phyloP scores from a whole-genome alignment of 2,797 vertebrate species.

The Ibycter americanus region DNA sequence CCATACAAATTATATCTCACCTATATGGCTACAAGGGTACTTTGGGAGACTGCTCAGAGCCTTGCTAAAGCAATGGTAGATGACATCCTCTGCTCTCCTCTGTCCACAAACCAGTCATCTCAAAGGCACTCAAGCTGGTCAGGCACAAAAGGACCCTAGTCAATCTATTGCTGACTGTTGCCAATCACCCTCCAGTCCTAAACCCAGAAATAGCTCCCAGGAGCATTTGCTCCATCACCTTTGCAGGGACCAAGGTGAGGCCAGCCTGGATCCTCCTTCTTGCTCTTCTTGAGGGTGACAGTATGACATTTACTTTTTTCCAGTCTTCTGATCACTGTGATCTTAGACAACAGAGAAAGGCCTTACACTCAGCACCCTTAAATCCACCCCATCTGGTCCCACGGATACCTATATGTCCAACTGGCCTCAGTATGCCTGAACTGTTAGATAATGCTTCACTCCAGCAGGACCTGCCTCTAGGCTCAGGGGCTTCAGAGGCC shows the following conservation, averaged over 20 bases:
- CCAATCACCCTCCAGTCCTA: neutral
- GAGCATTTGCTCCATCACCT: neutral
- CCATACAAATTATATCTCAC: neutral
- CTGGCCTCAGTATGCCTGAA: neutral
- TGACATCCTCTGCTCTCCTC: neutral
- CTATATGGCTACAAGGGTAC: accelerated
- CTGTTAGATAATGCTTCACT: neutral
- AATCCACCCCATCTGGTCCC: neutral
- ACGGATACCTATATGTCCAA: neutral
- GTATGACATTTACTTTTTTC: neutral
- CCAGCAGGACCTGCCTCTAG: neutral
- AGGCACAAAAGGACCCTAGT: neutral
- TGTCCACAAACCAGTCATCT: neutral
- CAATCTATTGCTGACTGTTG: neutral
- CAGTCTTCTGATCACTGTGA: neutral
- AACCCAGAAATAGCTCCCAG: neutral
- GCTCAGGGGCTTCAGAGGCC: neutral
- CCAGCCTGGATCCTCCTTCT: neutral
- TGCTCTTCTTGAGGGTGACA: neutral
- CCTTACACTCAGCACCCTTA: neutral
- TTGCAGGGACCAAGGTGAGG: neutral
- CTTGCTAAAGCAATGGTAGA: neutral
- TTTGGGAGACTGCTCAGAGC: neutral
- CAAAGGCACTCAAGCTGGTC: neutral
- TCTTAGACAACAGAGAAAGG: neutral